These are phyloP conservation scores for Lophura nycthemera DNA, from an alignment of 2,113 vertebrate species.

Conservation along the genomic window DNA sequence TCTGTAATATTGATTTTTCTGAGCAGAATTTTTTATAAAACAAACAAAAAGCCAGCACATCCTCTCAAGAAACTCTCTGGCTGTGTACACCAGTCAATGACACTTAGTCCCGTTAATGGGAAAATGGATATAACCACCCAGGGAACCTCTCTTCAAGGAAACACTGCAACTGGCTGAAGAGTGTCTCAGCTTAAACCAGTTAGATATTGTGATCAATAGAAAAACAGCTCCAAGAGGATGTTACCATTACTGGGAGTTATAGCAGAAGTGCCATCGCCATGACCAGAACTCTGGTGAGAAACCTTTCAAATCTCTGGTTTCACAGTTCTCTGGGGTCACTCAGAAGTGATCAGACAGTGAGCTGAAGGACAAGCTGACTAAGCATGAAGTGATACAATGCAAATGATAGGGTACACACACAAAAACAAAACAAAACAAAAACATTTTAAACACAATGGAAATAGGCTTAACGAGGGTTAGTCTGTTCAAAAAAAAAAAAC, in stretches of 20 bases:
- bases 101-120: background rate
- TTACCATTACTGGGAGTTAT: background rate
- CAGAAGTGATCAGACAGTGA: background rate
- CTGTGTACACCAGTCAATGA: background rate
- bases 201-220: background rate
- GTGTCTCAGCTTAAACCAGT: background rate
- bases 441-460: background rate
- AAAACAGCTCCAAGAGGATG: background rate
- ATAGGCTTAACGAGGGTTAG: background rate
- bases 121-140: background rate
- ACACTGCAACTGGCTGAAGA: background rate
- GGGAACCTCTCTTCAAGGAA: background rate
- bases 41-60: background rate
- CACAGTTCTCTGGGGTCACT: background rate
- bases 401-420: background rate
- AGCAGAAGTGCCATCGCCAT: background rate
- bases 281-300: background rate
- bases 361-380: background rate
- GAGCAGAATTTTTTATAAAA: background rate
- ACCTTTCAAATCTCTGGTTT: background rate
- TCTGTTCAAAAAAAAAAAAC: background rate
- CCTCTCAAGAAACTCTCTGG: background rate
- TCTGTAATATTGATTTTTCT: constrained; percentile 18
- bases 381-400: background rate
- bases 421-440: background rate